Conservation (phyloP, 2,113 vertebrate genomes). For the Uria aalge region DNA sequence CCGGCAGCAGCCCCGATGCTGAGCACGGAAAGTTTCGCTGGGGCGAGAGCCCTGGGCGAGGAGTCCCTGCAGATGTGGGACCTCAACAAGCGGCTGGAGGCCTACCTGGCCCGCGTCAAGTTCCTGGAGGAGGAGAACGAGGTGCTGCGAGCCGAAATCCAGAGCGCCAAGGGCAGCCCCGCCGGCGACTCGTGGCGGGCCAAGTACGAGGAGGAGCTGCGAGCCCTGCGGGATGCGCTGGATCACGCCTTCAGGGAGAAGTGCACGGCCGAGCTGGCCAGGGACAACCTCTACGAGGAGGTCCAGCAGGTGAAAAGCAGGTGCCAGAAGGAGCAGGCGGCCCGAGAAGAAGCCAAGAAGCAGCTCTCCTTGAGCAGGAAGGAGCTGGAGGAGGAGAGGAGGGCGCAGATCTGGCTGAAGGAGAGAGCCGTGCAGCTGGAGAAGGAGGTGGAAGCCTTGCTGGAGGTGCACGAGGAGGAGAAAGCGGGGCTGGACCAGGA, state of each 20-base stretch:
- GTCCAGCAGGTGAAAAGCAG: conserved; percentile 70
- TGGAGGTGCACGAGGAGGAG: conserved; percentile 83
- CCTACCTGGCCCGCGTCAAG: conserved; percentile 87
- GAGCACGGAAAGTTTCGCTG: conserved; percentile 56
- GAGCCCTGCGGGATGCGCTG: conserved; percentile 72
- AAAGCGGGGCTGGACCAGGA: conserved; percentile 72
- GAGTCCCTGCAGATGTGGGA: conserved; percentile 92
- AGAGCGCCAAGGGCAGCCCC: conserved; percentile 54
- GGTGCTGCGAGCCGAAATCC: conserved; percentile 79
- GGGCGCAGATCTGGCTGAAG: conserved; percentile 83
- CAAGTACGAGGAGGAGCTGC: conserved; percentile 80
- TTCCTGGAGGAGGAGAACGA: conserved; percentile 89
- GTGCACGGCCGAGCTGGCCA: conserved; percentile 77
- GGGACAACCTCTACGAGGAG: conserved; percentile 78
- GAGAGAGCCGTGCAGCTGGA: conserved; percentile 80
- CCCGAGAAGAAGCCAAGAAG: conserved; percentile 71
- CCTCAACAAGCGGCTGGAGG: conserved; percentile 89
- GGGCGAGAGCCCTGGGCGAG: conserved; percentile 63
- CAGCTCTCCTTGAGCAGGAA: conserved; percentile 72
- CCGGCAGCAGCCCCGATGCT: neutral
- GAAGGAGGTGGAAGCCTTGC: conserved; percentile 76
- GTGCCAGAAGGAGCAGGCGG: conserved; percentile 77
- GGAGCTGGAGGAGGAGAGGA: conserved; percentile 82
- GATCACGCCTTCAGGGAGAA: conserved; percentile 80
- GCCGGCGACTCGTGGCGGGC: conserved; percentile 43